Evolutionary conservation across 2,888 invertebrate species (phyloP), one percentile per base, ranked within the genome.

Genomic region (Papilio gigon): DNA sequence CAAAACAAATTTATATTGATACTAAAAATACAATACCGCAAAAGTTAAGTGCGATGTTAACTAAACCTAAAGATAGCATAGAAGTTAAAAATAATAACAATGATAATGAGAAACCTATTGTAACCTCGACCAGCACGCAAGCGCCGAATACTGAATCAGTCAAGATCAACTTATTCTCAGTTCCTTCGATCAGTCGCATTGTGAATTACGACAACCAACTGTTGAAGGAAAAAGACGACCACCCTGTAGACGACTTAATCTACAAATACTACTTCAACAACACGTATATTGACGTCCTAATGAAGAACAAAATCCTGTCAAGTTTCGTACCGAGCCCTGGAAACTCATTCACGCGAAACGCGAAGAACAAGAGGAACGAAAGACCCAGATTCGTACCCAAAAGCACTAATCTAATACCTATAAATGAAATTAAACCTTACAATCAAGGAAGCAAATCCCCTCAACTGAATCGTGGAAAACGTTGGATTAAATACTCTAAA

Each of bases 261-360:
- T 90, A 89, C 74, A 91, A 90, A 82, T 89, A 87, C 65, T 92
- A 91, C 63, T 92, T 92, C 37, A 91, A 92, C 67, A 91, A 92
- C 40, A 90, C 91, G 0, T 89, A 88, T 20, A 88, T 91, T 22
- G 90, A 91, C 61, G 85, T 78, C 33, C 56, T 90, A 4, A 89
- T 91, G 83, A 89, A 82, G 70, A 86, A 75, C 22, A 86, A 89
- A 71, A 75, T 90, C 25, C 58, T 90, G 3, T 76, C 82, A 0
- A 80, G 80, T 11, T 79, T 84, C 9, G 72, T 82, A 53, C 44
- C 69, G 11, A 72, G 76, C 0, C 71, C 74, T 2, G 70, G 76
- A 1, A 81, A 81, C 0, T 78, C 74, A 14, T 70, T 75, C 8
- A 70, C 75, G 0, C 74, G 77, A 0, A 80, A 80, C 35, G 71